Base-by-base conservation (phyloP, 2,888 invertebrate species). In the Acronicta alni region DNA sequence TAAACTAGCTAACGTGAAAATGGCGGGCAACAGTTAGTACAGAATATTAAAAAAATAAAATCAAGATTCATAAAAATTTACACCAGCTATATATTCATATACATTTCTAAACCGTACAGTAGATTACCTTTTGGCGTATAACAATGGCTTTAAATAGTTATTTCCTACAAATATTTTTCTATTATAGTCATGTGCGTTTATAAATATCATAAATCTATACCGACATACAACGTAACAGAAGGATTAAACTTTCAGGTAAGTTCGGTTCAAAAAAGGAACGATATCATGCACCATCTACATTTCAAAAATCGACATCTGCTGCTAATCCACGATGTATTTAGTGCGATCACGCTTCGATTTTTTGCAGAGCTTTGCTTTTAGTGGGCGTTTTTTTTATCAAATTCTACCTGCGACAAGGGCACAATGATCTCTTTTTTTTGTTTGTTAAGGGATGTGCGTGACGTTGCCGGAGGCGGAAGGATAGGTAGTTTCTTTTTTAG, bases 381-480 rank as follows among this genome's bases (percentile, higher is more conserved):
- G 85, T 82, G 71, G 78, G 75, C 63, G 59, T 80, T 87, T 91
- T 90, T 30, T 89, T 57, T 35, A 62, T 60, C 59, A 70, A 79
- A 80, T 79, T 87, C 86, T 93, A 94, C 93, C 93, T 93, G 93
- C 89, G 85, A 83, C 84, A 84, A 82, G 81, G 84, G 83, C 82
- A 92, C 90, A 92, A 91, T 89, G 82, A 84, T 79, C 78, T 74
- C 82, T 86, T 87, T 90, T 87, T 89, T 89, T 84, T 88, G 81
- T 89, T 89, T 89, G 82, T 77, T 67, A 88, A 89, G 87, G 90
- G 90, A 92, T 88, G 88, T 92, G 90, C 93, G 92, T 92, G 92
- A 91, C 86, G 86, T 84, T 87, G 85, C 86, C 83, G 86, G 86
- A 89, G 90, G 90, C 92, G 92, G 93, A 93, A 93, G 93, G 91